These are phyloP conservation scores for Hypolimnas misippus DNA, from an alignment of 2,888 invertebrate genomes.

Conservation along the genomic window DNA sequence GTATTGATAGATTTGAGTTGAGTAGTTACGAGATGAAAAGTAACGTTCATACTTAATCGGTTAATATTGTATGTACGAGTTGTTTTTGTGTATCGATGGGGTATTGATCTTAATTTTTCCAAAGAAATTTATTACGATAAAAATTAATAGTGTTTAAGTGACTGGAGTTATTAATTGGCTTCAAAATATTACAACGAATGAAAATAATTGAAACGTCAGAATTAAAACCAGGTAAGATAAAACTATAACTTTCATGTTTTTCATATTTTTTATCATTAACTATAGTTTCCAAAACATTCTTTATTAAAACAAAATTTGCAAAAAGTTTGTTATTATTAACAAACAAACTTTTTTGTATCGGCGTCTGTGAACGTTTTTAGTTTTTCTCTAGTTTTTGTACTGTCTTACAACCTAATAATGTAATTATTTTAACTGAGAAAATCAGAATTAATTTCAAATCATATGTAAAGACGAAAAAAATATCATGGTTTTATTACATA, in stretches of 20 bases:
- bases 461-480: neutral
- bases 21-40: constrained; percentile 4
- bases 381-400: neutral
- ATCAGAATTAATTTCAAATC: neutral
- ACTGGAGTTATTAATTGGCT: neutral
- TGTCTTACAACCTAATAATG: neutral
- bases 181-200: neutral
- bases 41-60: neutral
- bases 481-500: too few relatives aligned
- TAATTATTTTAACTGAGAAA: neutral
- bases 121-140: neutral
- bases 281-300: neutral
- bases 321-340: too few relatives aligned
- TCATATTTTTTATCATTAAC: neutral
- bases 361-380: neutral
- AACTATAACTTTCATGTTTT: constrained; percentile 3
- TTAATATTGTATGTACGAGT: constrained; percentile 2
- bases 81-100: constrained; percentile 35
- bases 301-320: neutral
- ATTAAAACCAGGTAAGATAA: neutral
- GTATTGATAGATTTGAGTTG: neutral
- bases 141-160: constrained; percentile 9
- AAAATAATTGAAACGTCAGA: neutral
- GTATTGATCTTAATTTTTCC: constrained; percentile 22
- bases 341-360: neutral